Evolutionary conservation across 2,797 vertebrate genomes (phyloP).

Genomic region (Serranus cabrilla): DNA sequence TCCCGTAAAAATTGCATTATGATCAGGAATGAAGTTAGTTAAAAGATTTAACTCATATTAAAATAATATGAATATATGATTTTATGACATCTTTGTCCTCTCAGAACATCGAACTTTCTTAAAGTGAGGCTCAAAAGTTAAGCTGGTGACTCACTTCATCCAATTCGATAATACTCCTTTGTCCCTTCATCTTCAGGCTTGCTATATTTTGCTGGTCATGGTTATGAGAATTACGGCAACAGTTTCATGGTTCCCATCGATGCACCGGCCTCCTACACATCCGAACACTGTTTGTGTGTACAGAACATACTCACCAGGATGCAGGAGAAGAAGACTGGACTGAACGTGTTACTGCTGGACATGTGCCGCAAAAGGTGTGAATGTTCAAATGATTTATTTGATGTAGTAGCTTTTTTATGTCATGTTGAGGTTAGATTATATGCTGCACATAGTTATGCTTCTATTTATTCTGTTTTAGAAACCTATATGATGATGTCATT

Average conservation of each 20-base stretch:
- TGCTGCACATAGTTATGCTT: slow-evolving; percentile 2
- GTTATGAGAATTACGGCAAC: slow-evolving; percentile 93
- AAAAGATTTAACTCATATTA: no score
- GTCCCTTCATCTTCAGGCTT: slow-evolving; percentile 82
- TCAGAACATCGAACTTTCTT: no score
- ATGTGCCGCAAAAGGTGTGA: slow-evolving; percentile 92
- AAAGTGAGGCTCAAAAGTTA: neutral
- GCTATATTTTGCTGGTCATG: slow-evolving; percentile 92
- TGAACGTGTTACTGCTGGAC: slow-evolving; percentile 92
- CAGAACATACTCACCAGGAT: slow-evolving; percentile 89
- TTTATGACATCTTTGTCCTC: no score
- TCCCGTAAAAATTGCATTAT: no score
- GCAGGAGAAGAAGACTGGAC: slow-evolving; percentile 89
- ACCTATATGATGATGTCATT: slow-evolving; percentile 87
- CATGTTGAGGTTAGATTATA: neutral
- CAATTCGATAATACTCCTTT: neutral
- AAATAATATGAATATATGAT: no score
- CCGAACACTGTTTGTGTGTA: slow-evolving; percentile 90
- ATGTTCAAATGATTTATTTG: neutral
- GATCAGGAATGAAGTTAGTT: no score
- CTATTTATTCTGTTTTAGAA: slow-evolving; percentile 75
- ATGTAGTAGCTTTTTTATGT: neutral
- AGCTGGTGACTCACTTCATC: neutral
- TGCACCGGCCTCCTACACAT: slow-evolving; percentile 87
- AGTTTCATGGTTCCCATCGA: slow-evolving; percentile 94